Conservation (phyloP, 2,113 vertebrate genomes). For the Lagopus leucura region DNA sequence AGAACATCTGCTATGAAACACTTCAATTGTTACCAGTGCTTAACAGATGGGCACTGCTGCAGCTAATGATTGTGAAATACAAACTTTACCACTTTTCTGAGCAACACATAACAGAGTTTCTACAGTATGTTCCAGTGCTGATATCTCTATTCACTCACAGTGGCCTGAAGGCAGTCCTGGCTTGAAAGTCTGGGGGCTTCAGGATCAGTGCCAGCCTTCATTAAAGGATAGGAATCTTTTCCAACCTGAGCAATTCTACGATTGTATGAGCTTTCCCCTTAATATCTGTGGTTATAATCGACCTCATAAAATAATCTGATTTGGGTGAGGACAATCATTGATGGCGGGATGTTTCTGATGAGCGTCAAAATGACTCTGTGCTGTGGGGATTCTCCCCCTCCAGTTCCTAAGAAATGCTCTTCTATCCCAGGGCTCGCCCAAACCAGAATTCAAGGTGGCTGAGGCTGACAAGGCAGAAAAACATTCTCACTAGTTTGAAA, state of each 20-base stretch:
- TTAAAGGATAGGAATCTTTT: neutral
- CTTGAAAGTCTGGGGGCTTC: neutral
- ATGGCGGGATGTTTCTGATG: neutral
- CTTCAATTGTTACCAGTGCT: neutral
- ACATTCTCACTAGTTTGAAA: neutral
- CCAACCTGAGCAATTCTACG: too few species aligned
- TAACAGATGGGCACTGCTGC: slow-evolving; percentile 49
- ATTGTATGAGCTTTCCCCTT: neutral
- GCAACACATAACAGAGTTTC: neutral
- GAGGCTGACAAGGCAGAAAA: neutral
- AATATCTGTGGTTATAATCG: neutral
- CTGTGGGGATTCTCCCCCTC: neutral
- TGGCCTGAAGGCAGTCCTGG: neutral
- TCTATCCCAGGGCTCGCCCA: neutral
- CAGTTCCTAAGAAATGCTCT: neutral
- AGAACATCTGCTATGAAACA: slow-evolving; percentile 57
- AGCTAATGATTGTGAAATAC: slow-evolving; percentile 23
- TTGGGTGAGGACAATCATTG: neutral
- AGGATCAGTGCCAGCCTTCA: neutral
- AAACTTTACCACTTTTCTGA: neutral
- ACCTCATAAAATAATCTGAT: neutral
- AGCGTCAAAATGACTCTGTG: neutral
- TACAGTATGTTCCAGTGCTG: neutral
- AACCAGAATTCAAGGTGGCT: neutral
- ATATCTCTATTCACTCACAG: neutral